Percentiles rank a stretch among this genome's conserved stretches.
phyloP scores from a whole-genome alignment of 2,797 vertebrate genomes.

The Malacoraja senta region DNA sequence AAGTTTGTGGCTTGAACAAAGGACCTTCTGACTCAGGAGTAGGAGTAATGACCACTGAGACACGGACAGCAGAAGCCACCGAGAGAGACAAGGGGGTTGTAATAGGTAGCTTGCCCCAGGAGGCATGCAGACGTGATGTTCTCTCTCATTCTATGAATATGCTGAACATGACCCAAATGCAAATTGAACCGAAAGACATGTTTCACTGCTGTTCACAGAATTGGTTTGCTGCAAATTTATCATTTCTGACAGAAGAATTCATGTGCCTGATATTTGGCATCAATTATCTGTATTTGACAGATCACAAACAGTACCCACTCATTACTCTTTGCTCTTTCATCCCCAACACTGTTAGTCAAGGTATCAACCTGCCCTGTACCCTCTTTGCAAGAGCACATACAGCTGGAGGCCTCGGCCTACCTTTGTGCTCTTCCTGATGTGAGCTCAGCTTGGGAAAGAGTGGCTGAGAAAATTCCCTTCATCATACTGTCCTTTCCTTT shows the following conservation, averaged over 20 bases:
- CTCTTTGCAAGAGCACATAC: neutral
- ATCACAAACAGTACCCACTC: neutral
- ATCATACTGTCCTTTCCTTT: neutral
- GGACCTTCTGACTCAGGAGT: too few relatives aligned
- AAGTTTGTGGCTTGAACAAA: too few relatives aligned
- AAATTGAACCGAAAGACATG: neutral
- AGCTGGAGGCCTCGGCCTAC: neutral
- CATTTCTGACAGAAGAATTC: neutral
- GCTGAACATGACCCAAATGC: neutral
- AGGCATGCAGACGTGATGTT: neutral
- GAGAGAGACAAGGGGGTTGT: neutral
- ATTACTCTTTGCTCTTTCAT: neutral
- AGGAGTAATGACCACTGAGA: neutral
- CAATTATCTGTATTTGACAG: neutral
- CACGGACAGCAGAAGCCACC: neutral
- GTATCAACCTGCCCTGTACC: neutral
- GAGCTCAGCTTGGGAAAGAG: neutral
- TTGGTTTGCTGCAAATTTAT: conserved; percentile 7
- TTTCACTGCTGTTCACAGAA: neutral
- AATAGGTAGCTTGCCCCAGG: neutral
- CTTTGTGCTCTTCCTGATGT: neutral
- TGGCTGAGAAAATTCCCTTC: neutral
- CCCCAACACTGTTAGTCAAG: neutral
- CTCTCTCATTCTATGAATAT: too few relatives aligned
- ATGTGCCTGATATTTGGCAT: neutral